phyloP scores from a whole-genome alignment of 2,888 invertebrate genomes.

The Mythimna loreyi region DNA sequence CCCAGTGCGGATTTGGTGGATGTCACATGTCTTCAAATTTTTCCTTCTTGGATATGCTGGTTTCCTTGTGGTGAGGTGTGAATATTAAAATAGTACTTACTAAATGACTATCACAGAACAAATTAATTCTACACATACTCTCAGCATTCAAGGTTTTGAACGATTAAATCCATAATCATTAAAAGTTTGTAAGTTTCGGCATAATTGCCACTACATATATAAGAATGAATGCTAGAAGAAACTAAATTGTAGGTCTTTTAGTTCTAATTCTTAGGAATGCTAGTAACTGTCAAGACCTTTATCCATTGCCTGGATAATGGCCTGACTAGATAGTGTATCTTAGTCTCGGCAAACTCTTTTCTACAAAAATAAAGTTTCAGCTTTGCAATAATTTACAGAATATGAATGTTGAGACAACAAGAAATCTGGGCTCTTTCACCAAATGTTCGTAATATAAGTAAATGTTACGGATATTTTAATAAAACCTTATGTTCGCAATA shows the following conservation, averaged over 20 bases:
- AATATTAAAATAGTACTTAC: background rate
- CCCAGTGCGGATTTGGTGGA: no score
- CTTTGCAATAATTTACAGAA: background rate
- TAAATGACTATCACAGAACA: background rate
- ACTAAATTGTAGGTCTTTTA: background rate
- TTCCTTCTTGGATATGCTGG: no score
- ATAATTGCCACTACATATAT: background rate
- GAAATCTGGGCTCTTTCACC: background rate
- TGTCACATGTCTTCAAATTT: no score
- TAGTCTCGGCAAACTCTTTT: background rate
- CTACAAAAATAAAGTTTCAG: background rate
- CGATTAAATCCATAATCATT: background rate
- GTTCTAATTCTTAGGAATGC: background rate
- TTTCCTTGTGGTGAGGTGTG: no score
- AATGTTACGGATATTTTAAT: conserved; percentile 14
- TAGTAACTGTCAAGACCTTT: background rate
- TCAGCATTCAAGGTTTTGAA: background rate
- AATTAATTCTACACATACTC: background rate
- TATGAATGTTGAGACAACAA: background rate
- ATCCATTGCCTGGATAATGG: background rate
- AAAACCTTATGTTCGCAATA: conserved; percentile 20
- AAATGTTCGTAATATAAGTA: conserved; percentile 15
- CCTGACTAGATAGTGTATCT: background rate
- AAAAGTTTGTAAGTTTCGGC: no score
- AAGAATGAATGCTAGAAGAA: background rate